These are phyloP conservation scores for Raja brachyura DNA, from an alignment of 2,113 vertebrate species.

Conservation along the genomic window DNA sequence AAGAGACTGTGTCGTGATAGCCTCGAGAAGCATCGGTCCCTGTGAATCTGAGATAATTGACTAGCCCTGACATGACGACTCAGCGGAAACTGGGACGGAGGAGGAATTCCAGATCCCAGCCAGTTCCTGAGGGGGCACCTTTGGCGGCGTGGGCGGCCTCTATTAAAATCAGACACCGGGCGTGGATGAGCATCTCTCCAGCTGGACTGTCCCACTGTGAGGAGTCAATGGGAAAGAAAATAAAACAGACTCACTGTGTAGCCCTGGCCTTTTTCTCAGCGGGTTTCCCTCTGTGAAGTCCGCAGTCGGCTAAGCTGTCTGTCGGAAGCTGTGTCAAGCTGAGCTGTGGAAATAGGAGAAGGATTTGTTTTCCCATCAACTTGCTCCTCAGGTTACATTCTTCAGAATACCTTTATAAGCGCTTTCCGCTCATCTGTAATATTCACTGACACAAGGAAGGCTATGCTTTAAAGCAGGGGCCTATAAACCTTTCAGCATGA, in stretches of 20 bases:
- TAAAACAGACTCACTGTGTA: not conserved
- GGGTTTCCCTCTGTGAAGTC: constrained; percentile 4
- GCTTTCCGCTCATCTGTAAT: not conserved
- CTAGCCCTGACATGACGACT: not conserved
- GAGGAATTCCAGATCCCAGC: not conserved
- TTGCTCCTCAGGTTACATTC: not conserved
- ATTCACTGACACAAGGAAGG: not conserved
- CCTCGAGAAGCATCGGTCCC: too few species aligned
- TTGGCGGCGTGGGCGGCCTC: not conserved
- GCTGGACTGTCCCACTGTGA: not conserved
- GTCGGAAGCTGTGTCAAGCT: constrained; percentile 20
- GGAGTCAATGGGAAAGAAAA: not conserved
- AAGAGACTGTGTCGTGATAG: not conserved
- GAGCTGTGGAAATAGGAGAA: constrained; percentile 9
- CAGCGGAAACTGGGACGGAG: not conserved
- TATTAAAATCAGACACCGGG: not conserved
- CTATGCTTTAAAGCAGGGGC: too few species aligned
- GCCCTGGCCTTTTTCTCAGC: not conserved
- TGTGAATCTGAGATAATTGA: not conserved
- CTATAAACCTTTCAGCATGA: too few species aligned
- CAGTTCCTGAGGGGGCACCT: not conserved
- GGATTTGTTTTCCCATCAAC: not conserved
- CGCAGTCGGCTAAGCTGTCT: not conserved
- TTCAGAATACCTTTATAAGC: not conserved
- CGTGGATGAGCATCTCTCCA: not conserved